These are phyloP conservation scores for Scomberomorus guttatus DNA, from an alignment of 2,797 vertebrate genomes.

Conservation along the genomic window DNA sequence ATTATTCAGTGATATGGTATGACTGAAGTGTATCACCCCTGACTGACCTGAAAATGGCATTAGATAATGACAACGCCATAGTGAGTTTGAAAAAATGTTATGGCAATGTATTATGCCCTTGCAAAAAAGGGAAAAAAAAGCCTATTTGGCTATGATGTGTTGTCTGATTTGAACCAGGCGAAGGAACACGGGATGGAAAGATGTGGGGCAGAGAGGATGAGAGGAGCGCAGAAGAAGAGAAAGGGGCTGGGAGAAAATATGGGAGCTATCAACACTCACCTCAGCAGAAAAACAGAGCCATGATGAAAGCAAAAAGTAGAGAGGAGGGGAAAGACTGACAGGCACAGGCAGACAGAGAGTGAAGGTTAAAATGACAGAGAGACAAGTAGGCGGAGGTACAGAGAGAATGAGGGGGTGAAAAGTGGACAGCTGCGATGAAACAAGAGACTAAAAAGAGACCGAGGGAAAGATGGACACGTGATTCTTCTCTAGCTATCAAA, in stretches of 20 bases:
- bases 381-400: constrained; percentile 48
- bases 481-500: constrained; percentile 38
- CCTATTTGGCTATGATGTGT: constrained; percentile 52
- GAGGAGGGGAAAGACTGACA: constrained; percentile 63
- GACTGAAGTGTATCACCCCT: constrained; percentile 33
- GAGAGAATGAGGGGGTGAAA: constrained; percentile 41
- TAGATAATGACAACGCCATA: constrained; percentile 38
- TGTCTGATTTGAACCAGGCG: constrained; percentile 65
- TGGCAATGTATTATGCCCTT: constrained; percentile 28
- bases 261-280: constrained; percentile 80
- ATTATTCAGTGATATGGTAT: constrained; percentile 3
- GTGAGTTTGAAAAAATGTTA: constrained; percentile 10
- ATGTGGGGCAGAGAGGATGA: constrained; percentile 14
- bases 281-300: constrained; percentile 65
- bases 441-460: constrained; percentile 47
- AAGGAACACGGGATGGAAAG: constrained; percentile 29
- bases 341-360: constrained; percentile 70
- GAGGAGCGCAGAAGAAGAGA: neutral
- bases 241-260: constrained; percentile 59
- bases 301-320: constrained; percentile 72
- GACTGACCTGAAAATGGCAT: constrained; percentile 50
- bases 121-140: constrained; percentile 40
- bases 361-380: constrained; percentile 78
- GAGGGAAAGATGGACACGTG: constrained; percentile 22
- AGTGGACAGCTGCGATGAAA: constrained; percentile 72